Conservation (phyloP, 1,140 invertebrate species). For the Neodiprion pinetum region DNA sequence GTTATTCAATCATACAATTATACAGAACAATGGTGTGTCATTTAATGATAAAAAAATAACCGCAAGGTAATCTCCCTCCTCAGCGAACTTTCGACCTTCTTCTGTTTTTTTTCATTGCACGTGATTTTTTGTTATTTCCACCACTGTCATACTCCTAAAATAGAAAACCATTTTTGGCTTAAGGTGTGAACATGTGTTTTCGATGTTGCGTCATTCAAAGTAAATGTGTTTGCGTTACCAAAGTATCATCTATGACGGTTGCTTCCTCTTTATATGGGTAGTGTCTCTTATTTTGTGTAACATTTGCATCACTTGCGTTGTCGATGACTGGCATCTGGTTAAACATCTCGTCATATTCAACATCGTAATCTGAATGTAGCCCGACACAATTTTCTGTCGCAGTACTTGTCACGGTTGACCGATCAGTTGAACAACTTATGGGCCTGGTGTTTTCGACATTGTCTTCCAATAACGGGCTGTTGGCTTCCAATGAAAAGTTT, state of each 20-base stretch:
- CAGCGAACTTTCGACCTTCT: not conserved
- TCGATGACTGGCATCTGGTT: slow-evolving; percentile 11
- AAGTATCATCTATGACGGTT: not conserved
- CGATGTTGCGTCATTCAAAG: not conserved
- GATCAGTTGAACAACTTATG: slow-evolving; percentile 9
- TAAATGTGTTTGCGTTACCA: not conserved
- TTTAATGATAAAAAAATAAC: too few species aligned
- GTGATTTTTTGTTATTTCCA: not conserved
- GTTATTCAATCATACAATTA: too few species aligned
- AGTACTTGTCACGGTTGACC: slow-evolving; percentile 7
- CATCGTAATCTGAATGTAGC: slow-evolving; percentile 23
- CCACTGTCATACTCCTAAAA: not conserved
- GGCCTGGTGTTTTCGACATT: slow-evolving; percentile 2
- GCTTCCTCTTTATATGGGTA: not conserved
- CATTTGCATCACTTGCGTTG: not conserved
- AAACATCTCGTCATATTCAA: slow-evolving; percentile 36
- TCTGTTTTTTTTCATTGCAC: not conserved
- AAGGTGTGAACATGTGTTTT: too few species aligned
- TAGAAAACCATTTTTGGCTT: not conserved
- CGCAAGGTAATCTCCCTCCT: not conserved
- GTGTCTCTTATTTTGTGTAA: not conserved
- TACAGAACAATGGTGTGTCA: too few species aligned
- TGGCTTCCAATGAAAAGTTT: slow-evolving; percentile 36
- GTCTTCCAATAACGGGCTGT: not conserved
- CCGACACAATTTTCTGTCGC: slow-evolving; percentile 20